phyloP scores from a whole-genome alignment of 2,888 invertebrate genomes.

The Oligia fasciuncula region DNA sequence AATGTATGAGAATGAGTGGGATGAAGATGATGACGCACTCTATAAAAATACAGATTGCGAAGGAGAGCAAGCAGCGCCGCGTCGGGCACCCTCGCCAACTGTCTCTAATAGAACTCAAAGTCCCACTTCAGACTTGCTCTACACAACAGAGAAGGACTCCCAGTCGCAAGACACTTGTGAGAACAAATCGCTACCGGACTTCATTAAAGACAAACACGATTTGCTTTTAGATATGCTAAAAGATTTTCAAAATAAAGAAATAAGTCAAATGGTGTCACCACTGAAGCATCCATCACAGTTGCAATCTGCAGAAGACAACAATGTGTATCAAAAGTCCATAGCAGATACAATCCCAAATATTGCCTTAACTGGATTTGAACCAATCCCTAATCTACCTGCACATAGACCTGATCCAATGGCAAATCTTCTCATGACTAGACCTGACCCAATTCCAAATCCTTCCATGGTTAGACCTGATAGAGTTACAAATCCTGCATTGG shows the following conservation, averaged over 20 bases:
- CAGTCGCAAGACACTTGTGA: conserved; percentile 53
- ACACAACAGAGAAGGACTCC: conserved; percentile 65
- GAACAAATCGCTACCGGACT: conserved; percentile 65
- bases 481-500: conserved; percentile 1
- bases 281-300: conserved; percentile 49
- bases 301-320: conserved; percentile 48
- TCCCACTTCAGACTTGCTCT: conserved; percentile 74
- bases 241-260: conserved; percentile 74
- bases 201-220: conserved; percentile 77
- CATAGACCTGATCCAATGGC: conserved; percentile 66
- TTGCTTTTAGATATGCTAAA: conserved; percentile 77
- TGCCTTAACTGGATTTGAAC: conserved; percentile 36
- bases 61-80: conserved; percentile 44
- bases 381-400: conserved; percentile 8
- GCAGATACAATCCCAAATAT: conserved; percentile 23
- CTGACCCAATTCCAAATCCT: conserved; percentile 65
- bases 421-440: conserved; percentile 34
- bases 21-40: conserved; percentile 87
- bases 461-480: conserved; percentile 10
- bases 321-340: conserved; percentile 33
- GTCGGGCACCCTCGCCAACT: conserved; percentile 39
- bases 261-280: conserved; percentile 65
- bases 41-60: conserved; percentile 78
- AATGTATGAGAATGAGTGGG: conserved; percentile 82
- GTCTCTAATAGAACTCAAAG: conserved; percentile 69